Evolutionary conservation across 1,140 invertebrate species (phyloP).

Genomic region (Archegozetes longisetosus): DNA sequence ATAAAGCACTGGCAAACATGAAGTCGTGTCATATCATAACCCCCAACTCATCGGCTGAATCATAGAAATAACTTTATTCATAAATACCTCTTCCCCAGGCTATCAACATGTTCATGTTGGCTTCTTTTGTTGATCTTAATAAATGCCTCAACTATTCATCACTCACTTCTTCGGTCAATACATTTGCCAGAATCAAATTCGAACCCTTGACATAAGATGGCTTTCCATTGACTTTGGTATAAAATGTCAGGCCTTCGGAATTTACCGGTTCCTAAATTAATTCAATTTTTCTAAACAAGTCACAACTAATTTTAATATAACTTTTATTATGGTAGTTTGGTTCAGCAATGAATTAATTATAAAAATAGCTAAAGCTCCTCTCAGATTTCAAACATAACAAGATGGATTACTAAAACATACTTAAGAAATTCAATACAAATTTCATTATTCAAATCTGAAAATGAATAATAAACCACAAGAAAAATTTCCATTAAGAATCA

Average conservation of each 20-base stretch:
- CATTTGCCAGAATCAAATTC: slow-evolving; percentile 82
- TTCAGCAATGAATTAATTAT: no score
- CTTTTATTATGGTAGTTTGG: no score
- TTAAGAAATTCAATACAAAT: no score
- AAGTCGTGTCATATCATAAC: slow-evolving; percentile 46
- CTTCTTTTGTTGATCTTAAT: slow-evolving; percentile 49
- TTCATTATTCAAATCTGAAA: no score
- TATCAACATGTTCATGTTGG: slow-evolving; percentile 81
- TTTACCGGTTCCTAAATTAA: slow-evolving; percentile 30
- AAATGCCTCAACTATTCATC: slow-evolving; percentile 35
- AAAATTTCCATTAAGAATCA: no score
- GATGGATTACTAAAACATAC: no score
- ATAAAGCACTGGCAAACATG: slow-evolving; percentile 94
- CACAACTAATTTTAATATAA: slow-evolving; percentile 28
- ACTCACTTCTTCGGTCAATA: slow-evolving; percentile 58
- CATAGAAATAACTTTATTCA: slow-evolving; percentile 79
- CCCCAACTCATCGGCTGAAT: slow-evolving; percentile 37
- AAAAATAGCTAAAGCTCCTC: no score
- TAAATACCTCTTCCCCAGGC: slow-evolving; percentile 97
- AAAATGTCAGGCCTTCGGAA: slow-evolving; percentile 57
- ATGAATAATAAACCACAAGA: no score
- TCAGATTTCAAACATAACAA: no score
- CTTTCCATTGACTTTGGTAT: slow-evolving; percentile 68
- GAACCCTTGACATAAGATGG: slow-evolving; percentile 88
- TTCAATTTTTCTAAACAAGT: slow-evolving; percentile 72